Evolutionary conservation across 2,113 vertebrate genomes (phyloP), one percentile per base, ranked within the genome.

Genomic region (Ophiodon elongatus): DNA sequence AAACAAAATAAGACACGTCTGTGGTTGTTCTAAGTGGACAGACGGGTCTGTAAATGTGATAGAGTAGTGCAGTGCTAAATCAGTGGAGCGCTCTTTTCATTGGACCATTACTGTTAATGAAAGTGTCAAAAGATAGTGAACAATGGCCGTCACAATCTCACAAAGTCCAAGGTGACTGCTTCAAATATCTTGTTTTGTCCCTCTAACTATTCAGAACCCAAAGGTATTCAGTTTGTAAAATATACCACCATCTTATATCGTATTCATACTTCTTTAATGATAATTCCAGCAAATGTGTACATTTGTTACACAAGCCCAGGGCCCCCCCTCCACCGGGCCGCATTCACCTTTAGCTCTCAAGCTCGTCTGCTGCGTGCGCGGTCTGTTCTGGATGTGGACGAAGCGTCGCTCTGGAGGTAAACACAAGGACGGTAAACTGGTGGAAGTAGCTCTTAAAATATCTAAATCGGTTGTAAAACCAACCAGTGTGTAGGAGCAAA

Each of bases 351-450:
- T 73, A 64, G 57, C 57, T 29, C 35, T 63, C 23, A 33, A 17
- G 4, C 37, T 33, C 31, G 6, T 57, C 43, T 71, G 75, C 82
- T 77, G 72, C 67, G 52, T 76, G 52, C 50, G 59, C 60, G 2
- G 37, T 66, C 14, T 64, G 54, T 71, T 70, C 1, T 8, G 43
- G 47, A 47, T 47, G 66, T 60, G 31, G 72, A 50, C 76, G 57
- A 29, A 25, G 50, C 39, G 59, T 66, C 33, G 4, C n/a, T n/a
- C 13, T 23, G 29, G 33, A 60, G 23, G 69, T 59, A 71, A 89
- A 82, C 67, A 27, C 57, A 19, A 41, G 43, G 29, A 39, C 23
- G 5, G 43, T 84, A 82, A 84, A 72, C 63, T 6, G 41, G 54
- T 39, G 1, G 39, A 54, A 33, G 62, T 17, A 25, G 65, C 29